Conservation (phyloP, 1,140 invertebrate genomes). For the Drosophila sechellia region DNA sequence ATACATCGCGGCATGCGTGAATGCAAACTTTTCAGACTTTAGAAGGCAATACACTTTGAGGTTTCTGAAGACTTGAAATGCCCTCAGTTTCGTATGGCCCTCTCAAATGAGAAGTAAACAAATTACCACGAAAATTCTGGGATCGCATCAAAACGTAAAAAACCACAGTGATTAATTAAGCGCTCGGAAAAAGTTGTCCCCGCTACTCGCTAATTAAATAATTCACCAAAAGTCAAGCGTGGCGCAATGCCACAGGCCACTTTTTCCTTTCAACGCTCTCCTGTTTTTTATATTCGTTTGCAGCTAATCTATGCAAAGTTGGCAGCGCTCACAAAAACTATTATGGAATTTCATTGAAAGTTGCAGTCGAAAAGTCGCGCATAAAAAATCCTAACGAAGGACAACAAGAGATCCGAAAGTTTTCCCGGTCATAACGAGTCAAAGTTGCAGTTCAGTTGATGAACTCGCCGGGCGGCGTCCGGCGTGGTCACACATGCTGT, state of each 20-base stretch:
- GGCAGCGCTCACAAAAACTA: slow-evolving; percentile 48
- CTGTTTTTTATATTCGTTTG: slow-evolving; percentile 29
- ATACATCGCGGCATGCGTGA: slow-evolving; percentile 34
- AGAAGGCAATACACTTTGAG: not conserved
- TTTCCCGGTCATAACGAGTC: slow-evolving; percentile 58
- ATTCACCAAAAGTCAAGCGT: slow-evolving; percentile 14
- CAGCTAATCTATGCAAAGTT: slow-evolving; percentile 66
- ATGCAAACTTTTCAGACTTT: slow-evolving; percentile 32
- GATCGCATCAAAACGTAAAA: not conserved
- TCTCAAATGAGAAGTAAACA: not conserved
- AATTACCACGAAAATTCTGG: not conserved
- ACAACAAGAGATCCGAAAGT: slow-evolving; percentile 52
- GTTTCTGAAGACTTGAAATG: not conserved
- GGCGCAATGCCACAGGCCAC: slow-evolving; percentile 6
- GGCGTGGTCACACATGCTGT: slow-evolving; percentile 59
- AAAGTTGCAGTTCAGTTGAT: slow-evolving; percentile 71
- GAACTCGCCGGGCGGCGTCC: slow-evolving; percentile 44
- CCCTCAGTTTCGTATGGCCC: not conserved
- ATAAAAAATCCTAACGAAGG: slow-evolving; percentile 26
- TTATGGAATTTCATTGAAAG: slow-evolving; percentile 74
- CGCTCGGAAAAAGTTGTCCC: slow-evolving; percentile 12
- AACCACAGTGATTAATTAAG: slow-evolving; percentile 25
- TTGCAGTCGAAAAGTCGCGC: slow-evolving; percentile 70
- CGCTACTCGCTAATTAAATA: slow-evolving; percentile 58
- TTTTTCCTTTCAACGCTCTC: slow-evolving; percentile 9